Evolutionary conservation across 2,797 vertebrate genomes (phyloP).

Genomic region (Natrix natrix): DNA sequence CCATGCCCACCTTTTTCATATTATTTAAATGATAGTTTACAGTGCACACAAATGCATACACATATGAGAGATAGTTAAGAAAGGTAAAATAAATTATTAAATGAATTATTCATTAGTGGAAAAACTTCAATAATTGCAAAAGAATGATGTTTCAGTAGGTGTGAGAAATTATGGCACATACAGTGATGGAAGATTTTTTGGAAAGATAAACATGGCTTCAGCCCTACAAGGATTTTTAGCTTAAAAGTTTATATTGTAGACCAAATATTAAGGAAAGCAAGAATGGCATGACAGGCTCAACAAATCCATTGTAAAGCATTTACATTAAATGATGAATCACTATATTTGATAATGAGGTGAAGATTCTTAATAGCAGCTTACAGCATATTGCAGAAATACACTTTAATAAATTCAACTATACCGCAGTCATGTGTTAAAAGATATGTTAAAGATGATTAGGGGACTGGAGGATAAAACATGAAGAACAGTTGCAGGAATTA

Average conservation of each 20-base stretch:
- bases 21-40: conserved; percentile 15
- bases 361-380: not conserved
- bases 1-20: not conserved
- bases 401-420: not conserved
- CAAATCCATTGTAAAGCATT: not conserved
- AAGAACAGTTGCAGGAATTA: not conserved
- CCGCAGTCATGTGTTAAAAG: not conserved
- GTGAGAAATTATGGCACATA: not conserved
- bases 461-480: not conserved
- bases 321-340: not conserved
- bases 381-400: not conserved
- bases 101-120: not conserved
- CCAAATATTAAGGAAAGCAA: not conserved
- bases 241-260: not conserved
- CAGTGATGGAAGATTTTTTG: not conserved
- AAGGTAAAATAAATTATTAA: not conserved
- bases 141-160: not conserved
- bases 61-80: not conserved
- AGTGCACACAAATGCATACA: not conserved
- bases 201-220: not conserved
- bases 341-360: not conserved
- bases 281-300: not conserved
- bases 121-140: not conserved
- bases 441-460: not conserved
- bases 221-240: not conserved